These are phyloP conservation scores for Drosophila insularis DNA, from an alignment of 1,140 invertebrate genomes.

Conservation along the genomic window DNA sequence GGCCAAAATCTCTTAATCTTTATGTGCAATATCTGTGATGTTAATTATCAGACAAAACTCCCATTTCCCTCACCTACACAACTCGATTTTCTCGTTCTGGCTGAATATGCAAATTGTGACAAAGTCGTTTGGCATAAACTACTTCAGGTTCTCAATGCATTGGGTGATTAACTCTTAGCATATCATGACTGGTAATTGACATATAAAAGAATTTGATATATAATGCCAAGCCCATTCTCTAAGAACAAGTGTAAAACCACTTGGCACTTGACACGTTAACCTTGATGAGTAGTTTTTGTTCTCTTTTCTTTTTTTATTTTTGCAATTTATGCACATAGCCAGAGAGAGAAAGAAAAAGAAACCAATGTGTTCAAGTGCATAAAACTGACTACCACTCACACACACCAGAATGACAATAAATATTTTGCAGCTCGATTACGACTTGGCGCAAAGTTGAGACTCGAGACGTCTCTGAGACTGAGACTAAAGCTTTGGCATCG, in stretches of 20 bases:
- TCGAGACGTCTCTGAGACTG: not conserved
- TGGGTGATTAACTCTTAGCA: slow-evolving; percentile 18
- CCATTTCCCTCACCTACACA: not conserved
- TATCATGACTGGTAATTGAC: slow-evolving; percentile 37
- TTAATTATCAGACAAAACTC: not conserved
- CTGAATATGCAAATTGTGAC: slow-evolving; percentile 45
- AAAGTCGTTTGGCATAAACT: slow-evolving; percentile 8
- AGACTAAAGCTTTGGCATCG: slow-evolving; percentile 40
- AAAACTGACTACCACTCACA: slow-evolving; percentile 46
- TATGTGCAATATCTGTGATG: not conserved
- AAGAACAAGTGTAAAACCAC: slow-evolving; percentile 55
- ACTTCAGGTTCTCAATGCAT: slow-evolving; percentile 22
- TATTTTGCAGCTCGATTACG: slow-evolving; percentile 60
- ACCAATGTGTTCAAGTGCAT: slow-evolving; percentile 57
- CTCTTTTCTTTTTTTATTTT: slow-evolving; percentile 25
- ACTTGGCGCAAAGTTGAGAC: slow-evolving; percentile 8
- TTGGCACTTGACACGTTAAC: slow-evolving; percentile 59
- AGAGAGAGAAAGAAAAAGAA: slow-evolving; percentile 26
- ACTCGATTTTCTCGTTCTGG: slow-evolving; percentile 21
- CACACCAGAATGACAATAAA: slow-evolving; percentile 51
- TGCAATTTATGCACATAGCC: not conserved
- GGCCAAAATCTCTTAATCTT: not conserved
- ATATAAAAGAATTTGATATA: slow-evolving; percentile 33
- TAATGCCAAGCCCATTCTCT: slow-evolving; percentile 27
- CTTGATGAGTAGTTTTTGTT: slow-evolving; percentile 61